Percentiles rank a stretch among this genome's conserved stretches.
Conservation (phyloP, 2,888 invertebrate genomes). For the Bellardia pandia region DNA sequence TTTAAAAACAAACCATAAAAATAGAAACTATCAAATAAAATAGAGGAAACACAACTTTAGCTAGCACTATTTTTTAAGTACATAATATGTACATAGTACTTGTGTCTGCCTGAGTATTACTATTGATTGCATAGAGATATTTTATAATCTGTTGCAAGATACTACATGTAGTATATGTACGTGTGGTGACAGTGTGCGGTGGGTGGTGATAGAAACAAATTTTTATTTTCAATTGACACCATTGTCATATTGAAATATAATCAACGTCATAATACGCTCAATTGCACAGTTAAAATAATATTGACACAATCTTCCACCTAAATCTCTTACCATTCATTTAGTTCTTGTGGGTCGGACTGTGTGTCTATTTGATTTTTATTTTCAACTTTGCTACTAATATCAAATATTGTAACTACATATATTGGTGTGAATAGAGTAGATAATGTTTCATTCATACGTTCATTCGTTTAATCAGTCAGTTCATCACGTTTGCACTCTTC, state of each 20-base stretch:
- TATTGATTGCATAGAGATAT: constrained; percentile 5
- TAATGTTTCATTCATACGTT: neutral
- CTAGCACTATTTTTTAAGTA: neutral
- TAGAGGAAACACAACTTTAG: constrained; percentile 37
- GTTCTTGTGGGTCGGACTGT: neutral
- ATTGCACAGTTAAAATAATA: constrained; percentile 73
- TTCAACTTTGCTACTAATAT: neutral
- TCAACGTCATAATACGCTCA: constrained; percentile 66
- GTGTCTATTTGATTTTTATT: neutral
- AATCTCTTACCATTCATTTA: constrained; percentile 8
- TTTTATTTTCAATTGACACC: constrained; percentile 54
- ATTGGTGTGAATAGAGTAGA: neutral
- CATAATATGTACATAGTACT: neutral
- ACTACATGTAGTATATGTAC: neutral
- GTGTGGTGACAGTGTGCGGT: neutral
- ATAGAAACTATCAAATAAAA: constrained; percentile 67
- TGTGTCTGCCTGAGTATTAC: neutral
- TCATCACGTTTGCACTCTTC: neutral
- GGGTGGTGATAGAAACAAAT: constrained; percentile 5
- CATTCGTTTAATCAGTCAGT: neutral
- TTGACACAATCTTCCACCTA: constrained; percentile 52
- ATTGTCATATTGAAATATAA: constrained; percentile 48
- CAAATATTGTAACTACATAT: constrained; percentile 9
- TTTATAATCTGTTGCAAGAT: constrained; percentile 37
- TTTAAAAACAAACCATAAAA: constrained; percentile 72